Conservation (phyloP, 1,140 invertebrate genomes). For the Calephelis virginiensis region DNA sequence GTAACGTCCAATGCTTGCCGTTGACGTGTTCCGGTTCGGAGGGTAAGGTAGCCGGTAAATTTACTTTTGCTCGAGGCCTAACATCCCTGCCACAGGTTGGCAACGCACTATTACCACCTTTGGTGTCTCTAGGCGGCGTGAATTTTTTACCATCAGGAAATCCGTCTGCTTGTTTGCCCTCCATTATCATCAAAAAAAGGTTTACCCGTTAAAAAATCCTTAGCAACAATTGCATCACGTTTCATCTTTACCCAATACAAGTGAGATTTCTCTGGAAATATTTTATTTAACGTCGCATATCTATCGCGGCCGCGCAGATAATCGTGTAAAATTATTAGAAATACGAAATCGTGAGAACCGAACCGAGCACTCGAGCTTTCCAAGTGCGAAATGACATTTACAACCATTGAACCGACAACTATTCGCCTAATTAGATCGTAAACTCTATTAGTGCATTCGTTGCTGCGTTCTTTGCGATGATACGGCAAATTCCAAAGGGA, state of each 20-base stretch:
- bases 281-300: slow-evolving; percentile 28
- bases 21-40: no score
- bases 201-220: no score
- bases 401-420: slow-evolving; percentile 35
- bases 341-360: slow-evolving; percentile 46
- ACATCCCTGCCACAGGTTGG: no score
- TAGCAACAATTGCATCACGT: no score
- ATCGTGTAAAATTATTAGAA: slow-evolving; percentile 37
- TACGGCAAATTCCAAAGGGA: slow-evolving; percentile 31
- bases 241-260: neutral
- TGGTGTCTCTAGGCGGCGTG: no score
- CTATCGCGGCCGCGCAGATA: slow-evolving; percentile 35
- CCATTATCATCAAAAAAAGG: no score
- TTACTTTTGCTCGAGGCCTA: no score
- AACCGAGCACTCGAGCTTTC: slow-evolving; percentile 27
- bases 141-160: no score
- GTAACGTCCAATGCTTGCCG: no score
- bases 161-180: no score
- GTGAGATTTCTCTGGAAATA: slow-evolving; percentile 2
- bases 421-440: slow-evolving; percentile 59
- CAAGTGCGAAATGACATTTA: slow-evolving; percentile 58
- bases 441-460: slow-evolving; percentile 52
- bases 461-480: slow-evolving; percentile 30
- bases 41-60: no score
- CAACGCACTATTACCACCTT: no score